phyloP scores from a whole-genome alignment of 2,113 vertebrate species.

The Butorides virescens region DNA sequence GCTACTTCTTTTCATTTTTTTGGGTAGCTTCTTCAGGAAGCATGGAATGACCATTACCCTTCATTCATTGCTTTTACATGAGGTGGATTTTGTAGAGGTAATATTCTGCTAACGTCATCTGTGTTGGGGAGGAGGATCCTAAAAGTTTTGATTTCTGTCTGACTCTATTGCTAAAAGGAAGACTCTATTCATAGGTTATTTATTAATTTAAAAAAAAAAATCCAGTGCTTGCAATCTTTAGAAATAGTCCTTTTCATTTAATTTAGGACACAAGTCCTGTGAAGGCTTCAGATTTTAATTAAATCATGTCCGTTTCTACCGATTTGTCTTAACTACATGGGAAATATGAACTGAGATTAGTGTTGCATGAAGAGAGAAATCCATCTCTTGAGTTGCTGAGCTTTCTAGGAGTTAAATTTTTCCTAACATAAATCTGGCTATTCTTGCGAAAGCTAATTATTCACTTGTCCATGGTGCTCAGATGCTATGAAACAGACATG shows the following conservation, averaged over 20 bases:
- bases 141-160: background rate
- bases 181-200: background rate
- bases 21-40: background rate
- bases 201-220: background rate
- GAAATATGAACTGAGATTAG: slow-evolving; percentile 59
- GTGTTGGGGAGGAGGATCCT: background rate
- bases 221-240: background rate
- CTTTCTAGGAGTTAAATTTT: slow-evolving; percentile 60
- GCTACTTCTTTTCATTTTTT: background rate
- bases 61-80: background rate
- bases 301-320: slow-evolving; percentile 32
- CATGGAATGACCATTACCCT: accelerated
- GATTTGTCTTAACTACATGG: slow-evolving; percentile 53
- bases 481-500: slow-evolving; percentile 33
- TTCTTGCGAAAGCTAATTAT: slow-evolving; percentile 53
- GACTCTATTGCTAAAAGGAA: background rate
- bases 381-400: slow-evolving; percentile 19
- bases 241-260: slow-evolving; percentile 29
- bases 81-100: background rate
- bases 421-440: slow-evolving; percentile 44
- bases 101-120: background rate
- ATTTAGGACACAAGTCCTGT: slow-evolving; percentile 8
- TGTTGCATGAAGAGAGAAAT: slow-evolving; percentile 49
- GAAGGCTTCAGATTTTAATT: slow-evolving; percentile 53
- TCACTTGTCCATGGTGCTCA: slow-evolving; percentile 31